Conservation (phyloP, 2,113 vertebrate species). For the Buteo buteo region DNA sequence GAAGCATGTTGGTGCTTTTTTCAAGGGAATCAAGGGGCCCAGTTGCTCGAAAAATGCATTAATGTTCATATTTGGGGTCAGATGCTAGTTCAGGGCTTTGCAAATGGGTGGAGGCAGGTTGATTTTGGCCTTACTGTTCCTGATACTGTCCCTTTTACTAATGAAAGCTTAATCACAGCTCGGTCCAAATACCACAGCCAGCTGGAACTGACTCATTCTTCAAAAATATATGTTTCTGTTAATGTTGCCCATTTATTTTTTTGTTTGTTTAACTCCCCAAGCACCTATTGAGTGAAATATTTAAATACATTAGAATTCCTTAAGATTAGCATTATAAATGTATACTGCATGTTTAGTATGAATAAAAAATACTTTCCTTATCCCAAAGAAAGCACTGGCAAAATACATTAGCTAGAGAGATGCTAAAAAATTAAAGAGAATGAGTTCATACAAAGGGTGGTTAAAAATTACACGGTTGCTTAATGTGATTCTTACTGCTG, state of each 20-base stretch:
- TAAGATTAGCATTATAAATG: not conserved
- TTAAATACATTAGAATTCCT: not conserved
- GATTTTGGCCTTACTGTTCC: not conserved
- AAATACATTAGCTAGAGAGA: not conserved
- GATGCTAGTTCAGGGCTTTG: not conserved
- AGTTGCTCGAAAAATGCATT: not conserved
- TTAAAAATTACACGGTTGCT: not conserved
- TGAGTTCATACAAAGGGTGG: not conserved
- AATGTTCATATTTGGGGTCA: not conserved
- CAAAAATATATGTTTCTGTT: constrained; percentile 1
- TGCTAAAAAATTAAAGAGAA: not conserved
- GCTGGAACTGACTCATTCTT: constrained; percentile 32
- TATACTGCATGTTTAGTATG: not conserved
- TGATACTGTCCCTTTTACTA: not conserved
- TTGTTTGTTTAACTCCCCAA: not conserved
- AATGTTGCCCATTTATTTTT: not conserved
- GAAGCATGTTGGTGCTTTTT: not conserved
- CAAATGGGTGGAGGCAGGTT: constrained; percentile 14
- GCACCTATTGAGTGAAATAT: not conserved
- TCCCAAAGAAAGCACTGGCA: not conserved
- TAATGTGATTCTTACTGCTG: not conserved
- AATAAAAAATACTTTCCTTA: not conserved
- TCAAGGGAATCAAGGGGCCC: not conserved
- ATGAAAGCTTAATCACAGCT: not conserved
- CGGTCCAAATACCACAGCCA: not conserved